These are phyloP conservation scores for Mya arenaria DNA, from an alignment of 1,140 invertebrate genomes.

Conservation along the genomic window DNA sequence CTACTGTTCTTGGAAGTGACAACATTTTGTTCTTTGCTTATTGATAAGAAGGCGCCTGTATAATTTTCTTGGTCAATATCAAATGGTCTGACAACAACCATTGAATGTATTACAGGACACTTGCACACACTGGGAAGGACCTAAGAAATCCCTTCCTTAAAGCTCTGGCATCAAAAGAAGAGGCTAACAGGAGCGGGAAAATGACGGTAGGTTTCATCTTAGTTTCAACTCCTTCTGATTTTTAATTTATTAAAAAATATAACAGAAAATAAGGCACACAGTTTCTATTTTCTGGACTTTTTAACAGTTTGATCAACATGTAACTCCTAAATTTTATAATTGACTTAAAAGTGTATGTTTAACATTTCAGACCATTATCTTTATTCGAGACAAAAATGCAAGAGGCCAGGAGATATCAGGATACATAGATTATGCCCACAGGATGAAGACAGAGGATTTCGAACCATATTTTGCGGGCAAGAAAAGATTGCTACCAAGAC, in stretches of 20 bases:
- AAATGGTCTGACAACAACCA: too few relatives aligned
- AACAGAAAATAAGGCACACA: too few relatives aligned
- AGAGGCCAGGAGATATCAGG: slow-evolving; percentile 88
- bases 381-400: slow-evolving; percentile 85
- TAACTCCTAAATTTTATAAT: too few relatives aligned
- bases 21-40: too few relatives aligned
- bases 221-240: too few relatives aligned
- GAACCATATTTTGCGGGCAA: slow-evolving; percentile 86
- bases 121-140: slow-evolving; percentile 80
- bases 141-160: slow-evolving; percentile 84
- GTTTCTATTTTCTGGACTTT: too few relatives aligned
- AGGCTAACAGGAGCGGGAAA: slow-evolving; percentile 85
- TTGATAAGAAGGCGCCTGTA: too few relatives aligned
- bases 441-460: slow-evolving; percentile 88
- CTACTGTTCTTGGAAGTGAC: too few relatives aligned
- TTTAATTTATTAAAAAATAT: too few relatives aligned
- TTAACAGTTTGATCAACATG: too few relatives aligned
- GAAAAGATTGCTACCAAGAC: slow-evolving; percentile 84
- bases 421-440: slow-evolving; percentile 89
- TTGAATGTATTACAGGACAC: slow-evolving; percentile 75
- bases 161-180: slow-evolving; percentile 86
- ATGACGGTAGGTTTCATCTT: slow-evolving; percentile 82
- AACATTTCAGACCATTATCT: slow-evolving; percentile 86
- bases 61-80: too few relatives aligned
- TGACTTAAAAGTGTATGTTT: too few relatives aligned